These are phyloP conservation scores for Anoplolepis gracilipes DNA, from an alignment of 1,140 invertebrate genomes.

Conservation along the genomic window DNA sequence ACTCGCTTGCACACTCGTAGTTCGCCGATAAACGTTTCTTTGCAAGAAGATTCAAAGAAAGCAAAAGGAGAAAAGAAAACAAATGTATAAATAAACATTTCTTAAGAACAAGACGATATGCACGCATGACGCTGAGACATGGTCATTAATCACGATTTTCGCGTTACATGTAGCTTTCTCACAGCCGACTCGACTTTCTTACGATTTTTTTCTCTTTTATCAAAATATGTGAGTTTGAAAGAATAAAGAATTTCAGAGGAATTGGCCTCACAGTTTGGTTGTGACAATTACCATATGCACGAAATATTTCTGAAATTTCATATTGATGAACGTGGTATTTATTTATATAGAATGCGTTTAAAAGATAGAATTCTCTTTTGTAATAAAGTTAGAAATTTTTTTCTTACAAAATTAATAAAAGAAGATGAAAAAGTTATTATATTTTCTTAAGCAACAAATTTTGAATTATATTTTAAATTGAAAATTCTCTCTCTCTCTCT, in stretches of 20 bases:
- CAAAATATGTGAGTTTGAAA: not conserved
- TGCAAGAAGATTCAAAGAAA: not conserved
- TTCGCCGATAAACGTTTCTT: constrained; percentile 9
- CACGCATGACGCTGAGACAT: not conserved
- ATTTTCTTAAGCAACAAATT: not conserved
- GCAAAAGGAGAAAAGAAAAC: constrained; percentile 20
- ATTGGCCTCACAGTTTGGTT: not conserved
- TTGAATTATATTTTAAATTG: not conserved
- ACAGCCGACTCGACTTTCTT: not conserved
- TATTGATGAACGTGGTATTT: not conserved
- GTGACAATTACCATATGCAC: not conserved
- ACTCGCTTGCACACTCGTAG: constrained; percentile 11
- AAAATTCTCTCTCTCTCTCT: no score
- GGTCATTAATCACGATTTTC: not conserved
- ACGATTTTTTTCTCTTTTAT: not conserved
- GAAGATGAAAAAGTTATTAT: not conserved
- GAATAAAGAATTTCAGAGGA: not conserved
- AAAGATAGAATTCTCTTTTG: not conserved
- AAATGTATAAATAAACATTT: not conserved
- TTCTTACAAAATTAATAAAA: not conserved
- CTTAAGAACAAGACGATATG: constrained; percentile 3
- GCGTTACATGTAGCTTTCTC: constrained; percentile 1
- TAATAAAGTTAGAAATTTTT: not conserved
- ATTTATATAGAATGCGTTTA: not conserved
- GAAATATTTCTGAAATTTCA: not conserved